Evolutionary conservation across 2,888 invertebrate species (phyloP), one percentile per base, ranked within the genome.

Genomic region (Biston stratarius): DNA sequence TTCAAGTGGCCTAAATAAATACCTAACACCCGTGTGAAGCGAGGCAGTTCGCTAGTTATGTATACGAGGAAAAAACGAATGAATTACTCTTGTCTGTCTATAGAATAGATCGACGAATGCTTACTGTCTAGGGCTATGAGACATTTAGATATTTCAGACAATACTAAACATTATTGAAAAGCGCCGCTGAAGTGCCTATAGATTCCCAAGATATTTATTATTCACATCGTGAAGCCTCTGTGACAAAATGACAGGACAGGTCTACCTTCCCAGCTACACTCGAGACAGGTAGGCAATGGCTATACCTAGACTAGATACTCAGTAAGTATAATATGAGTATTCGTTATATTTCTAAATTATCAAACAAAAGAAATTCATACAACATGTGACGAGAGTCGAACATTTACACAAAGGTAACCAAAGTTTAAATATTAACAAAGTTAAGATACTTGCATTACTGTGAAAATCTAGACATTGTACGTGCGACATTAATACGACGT

Each of bases 171-270:
- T 24, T 44, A 49, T 48, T 40, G 59, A 24, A 59, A 59, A 49
- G 42, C 49, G 48, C 15, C 24, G n/a, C 38, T 15, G 15, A 14
- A n/a, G 34, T 59, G n/a, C 33, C 40, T 33, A 42, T 47, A 40
- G 24, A 58, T 47, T 40, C 49, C 24, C n/a, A 38, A 52, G 59
- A 48, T 33, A 64, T 64, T 38, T 64, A 64, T 64, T 64, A 64
- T 64, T 64, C 59, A 64, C 52, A 40, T 47, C 36, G 59, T 59
- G 14, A 59, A 47, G 38, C 59, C 40, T 45, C 45, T 10, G 64
- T 64, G 64, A 62, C 49, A 59, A 59, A 33, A 38, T 59, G 59
- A 40, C 49, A 40, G 45, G 45, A 45, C 34, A 45, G 49, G 47
- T 40, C 42, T 40, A 48, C 59, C 49, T 59, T 59, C 15, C 45